Conservation (phyloP, 1,140 invertebrate genomes). For the Camponotus pennsylvanicus region DNA sequence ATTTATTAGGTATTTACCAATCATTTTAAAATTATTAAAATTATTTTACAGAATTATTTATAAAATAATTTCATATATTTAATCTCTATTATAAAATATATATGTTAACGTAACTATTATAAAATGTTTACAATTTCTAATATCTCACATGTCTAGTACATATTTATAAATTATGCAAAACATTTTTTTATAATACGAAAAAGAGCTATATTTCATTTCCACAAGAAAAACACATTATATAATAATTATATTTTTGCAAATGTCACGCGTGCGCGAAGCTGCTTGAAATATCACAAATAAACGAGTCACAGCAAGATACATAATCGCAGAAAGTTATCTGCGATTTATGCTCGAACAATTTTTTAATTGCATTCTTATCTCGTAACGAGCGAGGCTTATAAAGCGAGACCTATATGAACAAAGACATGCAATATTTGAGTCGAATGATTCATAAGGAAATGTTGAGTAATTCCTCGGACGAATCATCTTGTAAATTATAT, state of each 20-base stretch:
- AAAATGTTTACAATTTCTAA: not conserved
- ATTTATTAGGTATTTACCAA: not conserved
- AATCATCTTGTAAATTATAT: constrained; percentile 39
- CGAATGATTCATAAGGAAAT: constrained; percentile 55
- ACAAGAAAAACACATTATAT: not conserved
- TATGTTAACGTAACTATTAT: not conserved
- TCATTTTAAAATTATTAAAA: not conserved
- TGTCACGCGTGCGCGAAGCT: not conserved
- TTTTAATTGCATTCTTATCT: constrained; percentile 69
- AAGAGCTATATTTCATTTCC: not conserved
- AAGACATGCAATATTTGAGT: constrained; percentile 50
- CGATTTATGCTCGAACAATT: constrained; percentile 50
- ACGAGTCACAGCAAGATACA: not conserved
- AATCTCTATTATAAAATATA: not conserved
- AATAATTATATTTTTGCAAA: constrained; percentile 30
- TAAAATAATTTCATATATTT: too few species aligned
- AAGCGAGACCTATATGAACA: constrained; percentile 13
- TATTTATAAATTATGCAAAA: constrained; percentile 3
- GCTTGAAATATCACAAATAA: not conserved
- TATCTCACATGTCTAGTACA: not conserved
- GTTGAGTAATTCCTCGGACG: constrained; percentile 51
- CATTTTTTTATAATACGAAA: not conserved
- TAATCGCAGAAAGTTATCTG: constrained; percentile 28
- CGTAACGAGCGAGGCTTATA: constrained; percentile 35
- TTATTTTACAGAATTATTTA: too few species aligned